Evolutionary conservation across 1,140 invertebrate genomes (phyloP).

Genomic region (Polyergus mexicanus): DNA sequence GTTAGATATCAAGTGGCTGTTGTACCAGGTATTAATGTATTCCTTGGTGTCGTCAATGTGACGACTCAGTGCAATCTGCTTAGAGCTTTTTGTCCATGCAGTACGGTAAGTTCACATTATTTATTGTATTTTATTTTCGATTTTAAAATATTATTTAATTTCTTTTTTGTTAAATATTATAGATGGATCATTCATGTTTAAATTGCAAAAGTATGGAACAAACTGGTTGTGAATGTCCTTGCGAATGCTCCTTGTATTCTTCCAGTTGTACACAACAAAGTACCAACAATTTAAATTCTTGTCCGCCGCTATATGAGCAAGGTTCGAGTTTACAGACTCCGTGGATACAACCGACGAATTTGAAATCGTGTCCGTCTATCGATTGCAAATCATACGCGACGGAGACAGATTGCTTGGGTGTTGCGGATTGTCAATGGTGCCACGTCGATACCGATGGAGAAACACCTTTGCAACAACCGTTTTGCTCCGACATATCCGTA

Average conservation of each 20-base stretch:
- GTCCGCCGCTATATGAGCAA: constrained; percentile 82
- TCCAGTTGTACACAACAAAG: constrained; percentile 85
- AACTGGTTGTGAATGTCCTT: constrained; percentile 97
- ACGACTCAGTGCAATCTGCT: constrained; percentile 90
- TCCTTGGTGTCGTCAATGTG: constrained; percentile 94
- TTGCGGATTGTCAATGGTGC: constrained; percentile 97
- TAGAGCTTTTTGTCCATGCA: constrained; percentile 96
- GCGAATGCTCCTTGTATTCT: constrained; percentile 94
- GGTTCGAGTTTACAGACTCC: constrained; percentile 78
- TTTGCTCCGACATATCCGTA: constrained; percentile 92
- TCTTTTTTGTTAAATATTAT: constrained; percentile 68
- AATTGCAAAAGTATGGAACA: constrained; percentile 98
- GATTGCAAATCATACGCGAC: constrained; percentile 93
- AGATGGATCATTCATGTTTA: constrained; percentile 94
- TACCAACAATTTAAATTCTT: constrained; percentile 79
- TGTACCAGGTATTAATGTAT: constrained; percentile 94
- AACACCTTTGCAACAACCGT: constrained; percentile 89
- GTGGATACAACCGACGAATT: constrained; percentile 83
- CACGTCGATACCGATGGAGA: constrained; percentile 92
- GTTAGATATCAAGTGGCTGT: constrained; percentile 95
- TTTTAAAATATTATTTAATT: constrained; percentile 9
- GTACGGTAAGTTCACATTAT: constrained; percentile 89
- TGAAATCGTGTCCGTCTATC: constrained; percentile 90
- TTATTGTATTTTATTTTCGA: constrained; percentile 37
- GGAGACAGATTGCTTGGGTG: constrained; percentile 93